These are phyloP conservation scores for Psix sp. DNA, from an alignment of 1,140 invertebrate species.

Conservation along the genomic window DNA sequence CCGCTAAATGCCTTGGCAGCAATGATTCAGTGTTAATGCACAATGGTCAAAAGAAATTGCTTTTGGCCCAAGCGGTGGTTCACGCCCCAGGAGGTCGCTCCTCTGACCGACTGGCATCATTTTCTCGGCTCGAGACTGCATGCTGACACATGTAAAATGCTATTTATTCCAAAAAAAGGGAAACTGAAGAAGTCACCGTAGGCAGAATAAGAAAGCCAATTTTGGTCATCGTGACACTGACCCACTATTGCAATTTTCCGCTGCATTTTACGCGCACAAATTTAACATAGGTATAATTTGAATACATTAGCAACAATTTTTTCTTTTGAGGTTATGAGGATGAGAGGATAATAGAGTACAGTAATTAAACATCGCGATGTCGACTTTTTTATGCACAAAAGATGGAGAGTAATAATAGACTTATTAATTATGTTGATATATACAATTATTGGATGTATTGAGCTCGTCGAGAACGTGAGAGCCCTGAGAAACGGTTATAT, in stretches of 20 bases:
- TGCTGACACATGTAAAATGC: conserved; percentile 57
- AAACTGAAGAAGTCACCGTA: background rate
- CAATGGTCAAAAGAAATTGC: conserved; percentile 70
- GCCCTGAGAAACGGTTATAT: no score
- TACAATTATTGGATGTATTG: no score
- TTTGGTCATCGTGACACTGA: conserved; percentile 38
- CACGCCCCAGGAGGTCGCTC: conserved; percentile 64
- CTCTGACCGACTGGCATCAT: conserved; percentile 49
- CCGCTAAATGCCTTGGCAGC: conserved; percentile 68
- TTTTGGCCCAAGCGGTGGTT: conserved; percentile 63
- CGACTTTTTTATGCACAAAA: no score
- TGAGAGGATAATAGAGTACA: no score
- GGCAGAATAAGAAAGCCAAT: background rate
- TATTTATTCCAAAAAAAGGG: conserved; percentile 46
- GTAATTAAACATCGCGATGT: no score
- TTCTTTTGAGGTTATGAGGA: no score
- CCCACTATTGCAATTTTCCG: conserved; percentile 23
- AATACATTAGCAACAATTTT: no score
- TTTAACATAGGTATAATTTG: no score
- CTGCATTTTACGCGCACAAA: no score
- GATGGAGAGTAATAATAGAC: no score
- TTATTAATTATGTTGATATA: no score
- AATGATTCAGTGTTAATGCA: conserved; percentile 72
- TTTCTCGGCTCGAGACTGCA: conserved; percentile 33
- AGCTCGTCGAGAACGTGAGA: no score